These are phyloP conservation scores for Phyllotis vaccarum DNA, from an alignment of 2,797 vertebrate species.

Conservation along the genomic window DNA sequence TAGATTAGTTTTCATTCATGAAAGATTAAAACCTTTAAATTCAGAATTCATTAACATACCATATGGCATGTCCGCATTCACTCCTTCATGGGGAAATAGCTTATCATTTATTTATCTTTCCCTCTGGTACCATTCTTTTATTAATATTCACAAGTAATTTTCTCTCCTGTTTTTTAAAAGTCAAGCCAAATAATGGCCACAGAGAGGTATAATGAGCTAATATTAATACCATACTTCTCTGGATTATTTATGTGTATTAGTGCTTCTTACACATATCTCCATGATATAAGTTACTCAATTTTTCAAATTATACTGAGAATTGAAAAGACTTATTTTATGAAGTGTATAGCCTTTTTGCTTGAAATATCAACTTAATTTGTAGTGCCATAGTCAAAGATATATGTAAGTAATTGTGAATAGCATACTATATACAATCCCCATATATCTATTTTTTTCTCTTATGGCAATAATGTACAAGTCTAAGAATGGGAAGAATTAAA, in stretches of 20 bases:
- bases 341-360: background rate
- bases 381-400: background rate
- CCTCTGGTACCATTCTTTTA: conserved; percentile 28
- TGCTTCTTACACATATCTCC: background rate
- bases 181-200: background rate
- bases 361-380: background rate
- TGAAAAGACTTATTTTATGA: background rate
- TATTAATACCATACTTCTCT: background rate
- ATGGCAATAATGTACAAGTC: background rate
- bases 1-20: conserved; percentile 21
- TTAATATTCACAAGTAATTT: conserved; percentile 47
- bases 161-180: conserved; percentile 40
- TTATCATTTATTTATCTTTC: conserved; percentile 62
- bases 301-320: conserved; percentile 27
- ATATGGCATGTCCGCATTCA: conserved; percentile 33
- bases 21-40: conserved; percentile 42
- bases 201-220: background rate
- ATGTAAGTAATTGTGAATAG: background rate
- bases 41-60: background rate
- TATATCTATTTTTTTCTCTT: background rate
- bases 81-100: conserved; percentile 19
- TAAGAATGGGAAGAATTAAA: background rate
- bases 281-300: conserved; percentile 43
- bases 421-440: background rate
- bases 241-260: background rate